Percentiles rank a stretch among this genome's conserved stretches.
Evolutionary conservation across 2,888 invertebrate species (phyloP).

Genomic region (Chymomyza caudatula): DNA sequence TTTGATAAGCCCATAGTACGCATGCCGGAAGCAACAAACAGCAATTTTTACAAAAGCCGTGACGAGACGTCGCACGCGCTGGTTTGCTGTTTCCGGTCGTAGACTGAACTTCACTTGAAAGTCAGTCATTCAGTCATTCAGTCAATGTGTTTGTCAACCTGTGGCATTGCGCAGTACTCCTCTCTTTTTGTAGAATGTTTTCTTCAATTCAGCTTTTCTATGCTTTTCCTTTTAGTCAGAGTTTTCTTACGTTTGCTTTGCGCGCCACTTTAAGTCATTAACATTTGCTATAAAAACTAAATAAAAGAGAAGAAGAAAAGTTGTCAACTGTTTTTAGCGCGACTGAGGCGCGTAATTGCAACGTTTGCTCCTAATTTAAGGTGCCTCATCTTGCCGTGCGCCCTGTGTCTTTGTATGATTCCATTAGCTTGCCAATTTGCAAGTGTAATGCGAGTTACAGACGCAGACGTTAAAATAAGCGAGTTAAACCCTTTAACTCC

Average conservation of each 20-base stretch:
- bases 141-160: constrained; percentile 38
- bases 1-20: not conserved
- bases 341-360: constrained; percentile 55
- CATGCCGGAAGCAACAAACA: constrained; percentile 64
- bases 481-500: too few relatives aligned
- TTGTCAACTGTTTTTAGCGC: constrained; percentile 39
- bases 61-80: constrained; percentile 14
- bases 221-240: not conserved
- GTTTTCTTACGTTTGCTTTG: constrained; percentile 1
- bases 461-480: not conserved
- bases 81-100: constrained; percentile 51
- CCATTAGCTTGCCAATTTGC: constrained; percentile 40
- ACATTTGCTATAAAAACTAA: constrained; percentile 41
- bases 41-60: constrained; percentile 51
- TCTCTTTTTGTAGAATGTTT: not conserved
- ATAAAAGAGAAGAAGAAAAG: constrained; percentile 23
- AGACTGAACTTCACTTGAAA: constrained; percentile 32
- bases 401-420: constrained; percentile 52
- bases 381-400: constrained; percentile 21
- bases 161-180: constrained; percentile 12
- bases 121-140: constrained; percentile 18
- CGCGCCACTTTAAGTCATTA: constrained; percentile 59
- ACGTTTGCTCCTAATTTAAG: constrained; percentile 56
- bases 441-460: constrained; percentile 30
- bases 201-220: not conserved